Base-by-base conservation (phyloP, 1,140 invertebrate species). In the Plodia interpunctella region DNA sequence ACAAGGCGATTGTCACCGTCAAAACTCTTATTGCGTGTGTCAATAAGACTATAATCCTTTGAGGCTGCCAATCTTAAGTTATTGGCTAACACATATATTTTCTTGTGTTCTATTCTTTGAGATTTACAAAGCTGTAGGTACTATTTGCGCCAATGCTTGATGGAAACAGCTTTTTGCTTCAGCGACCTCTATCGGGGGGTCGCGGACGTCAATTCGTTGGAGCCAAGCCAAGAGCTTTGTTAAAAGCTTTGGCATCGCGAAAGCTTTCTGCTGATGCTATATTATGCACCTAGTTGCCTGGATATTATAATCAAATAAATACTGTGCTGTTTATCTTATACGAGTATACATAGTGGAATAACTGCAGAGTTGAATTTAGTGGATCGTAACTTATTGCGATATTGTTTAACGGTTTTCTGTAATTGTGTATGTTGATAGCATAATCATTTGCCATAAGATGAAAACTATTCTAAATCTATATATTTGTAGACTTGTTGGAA, bases 181-280 rank as follows among this genome's bases (percentile, higher is more conserved):
- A 72, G 70, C 74, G 76, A 64, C 74, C 76, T 77, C 76, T 78
- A 78, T 68, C 74, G 72, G 64, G 55, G 69, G 65, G 76, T 69
- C 60, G 70, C 32, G 64, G 59, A 54, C 56, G 67, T 68, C 68
- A 68, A 68, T 63, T 57, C 55, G 55, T 57, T 84, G 83, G 81
- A 70, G 50, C 20, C 49, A 17, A 57, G 83, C 83, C 83, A 87
- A 77, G 76, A 69, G 76, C 78, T 81, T 74, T 78, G 79, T 78
- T 77, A 78, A 76, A 78, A 85, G 76, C 72, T 69, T 69, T 75
- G 70, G 72, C 74, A 72, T 78, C 77, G 70, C 76, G 74, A 79
- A 76, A 83, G 72, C 78, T 77, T 71, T 78, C 71, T 66, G 71
- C 72, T 78, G 74, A 79, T 75, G 70, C 66, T 78, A 66, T 77